These are phyloP conservation scores for Steatornis caripensis DNA, from an alignment of 2,113 vertebrate genomes.

Conservation along the genomic window DNA sequence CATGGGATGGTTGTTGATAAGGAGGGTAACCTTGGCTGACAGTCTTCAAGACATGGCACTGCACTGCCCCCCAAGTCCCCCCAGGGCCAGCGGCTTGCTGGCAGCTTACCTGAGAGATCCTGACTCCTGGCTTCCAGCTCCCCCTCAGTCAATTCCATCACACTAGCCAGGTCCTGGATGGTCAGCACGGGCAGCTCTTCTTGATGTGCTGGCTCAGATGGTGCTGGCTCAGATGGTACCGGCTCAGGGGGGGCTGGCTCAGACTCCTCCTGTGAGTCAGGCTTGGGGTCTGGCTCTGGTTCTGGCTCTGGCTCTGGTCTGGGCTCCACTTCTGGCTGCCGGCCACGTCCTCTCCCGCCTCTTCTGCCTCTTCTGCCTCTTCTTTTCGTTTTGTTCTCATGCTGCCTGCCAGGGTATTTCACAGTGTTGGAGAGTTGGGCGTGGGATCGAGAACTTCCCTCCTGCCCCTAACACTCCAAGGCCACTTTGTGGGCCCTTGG, in stretches of 20 bases:
- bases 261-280: background rate
- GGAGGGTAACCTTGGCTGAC: background rate
- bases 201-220: background rate
- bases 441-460: background rate
- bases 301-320: background rate
- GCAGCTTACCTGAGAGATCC: background rate
- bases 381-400: conserved; percentile 7
- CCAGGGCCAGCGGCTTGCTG: accelerated
- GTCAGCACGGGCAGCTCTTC: background rate
- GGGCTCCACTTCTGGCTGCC: background rate
- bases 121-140: background rate
- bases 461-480: background rate
- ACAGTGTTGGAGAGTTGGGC: background rate
- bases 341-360: background rate
- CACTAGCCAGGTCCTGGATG: background rate
- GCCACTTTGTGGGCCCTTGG: accelerated
- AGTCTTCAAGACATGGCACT: background rate
- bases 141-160: background rate
- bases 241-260: no score
- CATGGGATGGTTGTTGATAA: accelerated
- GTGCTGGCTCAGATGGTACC: accelerated
- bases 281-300: background rate
- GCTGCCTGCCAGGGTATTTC: conserved; percentile 33
- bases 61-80: accelerated
- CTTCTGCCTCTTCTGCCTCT: conserved; percentile 30